Evolutionary conservation across 2,888 invertebrate genomes (phyloP).

Genomic region (Tetrapedia diversipes): DNA sequence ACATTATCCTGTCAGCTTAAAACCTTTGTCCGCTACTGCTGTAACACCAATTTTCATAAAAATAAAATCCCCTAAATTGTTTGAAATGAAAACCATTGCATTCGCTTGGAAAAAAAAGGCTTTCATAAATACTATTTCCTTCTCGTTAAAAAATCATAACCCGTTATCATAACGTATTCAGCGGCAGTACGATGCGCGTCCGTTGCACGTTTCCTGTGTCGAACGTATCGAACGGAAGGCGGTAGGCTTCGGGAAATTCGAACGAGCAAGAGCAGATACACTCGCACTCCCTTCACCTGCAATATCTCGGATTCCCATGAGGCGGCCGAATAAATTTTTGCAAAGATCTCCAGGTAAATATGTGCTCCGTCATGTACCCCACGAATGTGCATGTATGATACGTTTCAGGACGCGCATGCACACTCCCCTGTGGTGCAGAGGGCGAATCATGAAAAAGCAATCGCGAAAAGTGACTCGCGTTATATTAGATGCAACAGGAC

Average conservation of each 20-base stretch:
- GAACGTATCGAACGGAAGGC: background rate
- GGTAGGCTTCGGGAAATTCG: constrained; percentile 17
- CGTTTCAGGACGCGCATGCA: no score
- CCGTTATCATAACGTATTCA: background rate
- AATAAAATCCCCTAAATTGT: no score
- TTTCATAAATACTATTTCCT: background rate
- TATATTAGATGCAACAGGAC: constrained; percentile 7
- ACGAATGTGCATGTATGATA: no score
- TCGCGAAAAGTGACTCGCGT: constrained; percentile 1
- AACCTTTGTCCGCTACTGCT: no score
- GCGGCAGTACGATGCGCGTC: background rate
- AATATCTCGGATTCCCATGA: constrained; percentile 11
- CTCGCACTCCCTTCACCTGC: background rate
- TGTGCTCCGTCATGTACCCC: constrained; percentile 8
- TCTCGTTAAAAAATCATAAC: background rate
- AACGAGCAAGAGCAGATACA: background rate
- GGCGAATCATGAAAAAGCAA: constrained; percentile 18
- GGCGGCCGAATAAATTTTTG: constrained; percentile 35
- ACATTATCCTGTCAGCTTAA: no score
- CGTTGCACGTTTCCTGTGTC: constrained; percentile 15
- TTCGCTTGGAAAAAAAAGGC: background rate
- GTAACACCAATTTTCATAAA: no score
- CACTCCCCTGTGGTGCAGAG: background rate
- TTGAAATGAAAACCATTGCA: no score
- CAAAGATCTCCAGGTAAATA: constrained; percentile 33